Evolutionary conservation across 2,113 vertebrate genomes (phyloP).

Genomic region (Puntigrus tetrazona): DNA sequence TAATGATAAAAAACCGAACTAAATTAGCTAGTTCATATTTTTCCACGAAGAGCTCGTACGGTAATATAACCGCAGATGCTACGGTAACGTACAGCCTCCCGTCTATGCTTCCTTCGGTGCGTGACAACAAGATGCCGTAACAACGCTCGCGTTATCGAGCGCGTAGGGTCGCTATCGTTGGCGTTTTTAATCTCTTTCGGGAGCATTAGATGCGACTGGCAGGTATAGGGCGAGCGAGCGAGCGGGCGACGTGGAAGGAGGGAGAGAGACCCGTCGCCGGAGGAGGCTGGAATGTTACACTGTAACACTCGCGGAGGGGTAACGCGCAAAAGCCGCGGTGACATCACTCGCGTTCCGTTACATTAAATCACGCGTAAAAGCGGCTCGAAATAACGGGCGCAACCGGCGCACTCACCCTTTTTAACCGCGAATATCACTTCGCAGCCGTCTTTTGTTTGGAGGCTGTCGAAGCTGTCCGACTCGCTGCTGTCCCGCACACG

Average conservation of each 20-base stretch:
- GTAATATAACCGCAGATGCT: neutral
- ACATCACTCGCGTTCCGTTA: constrained; percentile 58
- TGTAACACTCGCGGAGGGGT: constrained; percentile 5
- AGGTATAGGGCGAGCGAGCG: neutral
- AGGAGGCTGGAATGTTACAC: constrained; percentile 38
- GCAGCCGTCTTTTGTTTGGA: constrained; percentile 79
- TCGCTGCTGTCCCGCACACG: constrained; percentile 67
- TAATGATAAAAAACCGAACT: neutral
- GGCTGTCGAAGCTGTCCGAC: constrained; percentile 75
- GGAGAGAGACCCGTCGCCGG: neutral
- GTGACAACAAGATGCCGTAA: neutral
- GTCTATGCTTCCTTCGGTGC: neutral
- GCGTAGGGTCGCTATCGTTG: too few species aligned
- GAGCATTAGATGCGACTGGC: constrained; percentile 20
- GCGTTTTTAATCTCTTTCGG: neutral
- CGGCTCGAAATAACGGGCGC: neutral
- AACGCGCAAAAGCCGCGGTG: constrained; percentile 33
- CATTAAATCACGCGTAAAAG: constrained; percentile 41
- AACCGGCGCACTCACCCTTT: constrained; percentile 65
- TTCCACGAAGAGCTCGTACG: neutral
- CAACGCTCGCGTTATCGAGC: neutral
- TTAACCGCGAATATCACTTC: constrained; percentile 64
- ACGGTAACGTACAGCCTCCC: neutral
- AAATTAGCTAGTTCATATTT: neutral
- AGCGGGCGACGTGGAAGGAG: neutral